phyloP scores from a whole-genome alignment of 2,113 vertebrate species.

The Daboia siamensis region DNA sequence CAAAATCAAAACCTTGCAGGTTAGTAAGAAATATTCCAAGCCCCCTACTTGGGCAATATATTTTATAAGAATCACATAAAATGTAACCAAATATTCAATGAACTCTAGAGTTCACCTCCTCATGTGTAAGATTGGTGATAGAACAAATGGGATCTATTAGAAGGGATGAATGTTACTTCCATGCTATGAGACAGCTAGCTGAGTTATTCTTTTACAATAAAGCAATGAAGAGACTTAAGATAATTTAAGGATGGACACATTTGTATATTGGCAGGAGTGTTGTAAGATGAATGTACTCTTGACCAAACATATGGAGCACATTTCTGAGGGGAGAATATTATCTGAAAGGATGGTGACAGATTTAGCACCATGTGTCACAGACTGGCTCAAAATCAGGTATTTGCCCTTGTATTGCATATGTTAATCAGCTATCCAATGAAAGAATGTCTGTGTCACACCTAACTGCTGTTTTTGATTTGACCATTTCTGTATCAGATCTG shows the following conservation, averaged over 20 bases:
- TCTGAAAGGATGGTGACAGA: neutral
- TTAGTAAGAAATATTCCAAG: neutral
- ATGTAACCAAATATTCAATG: neutral
- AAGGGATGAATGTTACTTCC: neutral
- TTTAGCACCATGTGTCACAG: neutral
- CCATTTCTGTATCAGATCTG: neutral
- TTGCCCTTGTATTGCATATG: neutral
- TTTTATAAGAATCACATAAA: neutral
- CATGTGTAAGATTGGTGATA: neutral
- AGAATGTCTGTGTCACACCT: neutral
- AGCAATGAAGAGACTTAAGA: neutral
- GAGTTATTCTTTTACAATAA: neutral
- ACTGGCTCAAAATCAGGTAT: neutral
- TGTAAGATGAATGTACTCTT: neutral
- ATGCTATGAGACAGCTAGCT: neutral
- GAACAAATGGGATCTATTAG: neutral
- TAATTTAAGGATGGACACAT: neutral
- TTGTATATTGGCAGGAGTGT: neutral
- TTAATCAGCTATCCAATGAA: neutral
- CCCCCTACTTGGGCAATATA: neutral
- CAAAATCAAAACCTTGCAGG: neutral
- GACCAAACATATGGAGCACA: neutral
- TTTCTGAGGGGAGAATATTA: neutral
- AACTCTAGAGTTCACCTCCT: neutral
- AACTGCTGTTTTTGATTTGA: neutral